Percentiles rank a stretch among this genome's conserved stretches.
phyloP scores from a whole-genome alignment of 2,797 vertebrate genomes.

The Lateolabrax maculatus region DNA sequence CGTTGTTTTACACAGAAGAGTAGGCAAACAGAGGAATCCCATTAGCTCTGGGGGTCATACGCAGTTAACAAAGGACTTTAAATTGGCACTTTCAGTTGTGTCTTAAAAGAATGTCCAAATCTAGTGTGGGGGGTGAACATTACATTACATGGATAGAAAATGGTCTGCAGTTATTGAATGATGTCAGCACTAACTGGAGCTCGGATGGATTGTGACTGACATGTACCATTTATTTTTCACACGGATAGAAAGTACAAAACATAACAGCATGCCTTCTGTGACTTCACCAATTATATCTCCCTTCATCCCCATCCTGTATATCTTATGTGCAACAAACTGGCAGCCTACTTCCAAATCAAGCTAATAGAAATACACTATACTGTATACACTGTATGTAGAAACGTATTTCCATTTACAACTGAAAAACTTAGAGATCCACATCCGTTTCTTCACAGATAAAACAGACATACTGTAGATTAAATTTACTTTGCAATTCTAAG shows the following conservation, averaged over 20 bases:
- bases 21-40: neutral
- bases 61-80: slow-evolving; percentile 11
- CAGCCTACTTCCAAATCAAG: slow-evolving; percentile 4
- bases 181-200: neutral
- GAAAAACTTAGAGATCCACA: neutral
- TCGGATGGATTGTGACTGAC: neutral
- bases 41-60: neutral
- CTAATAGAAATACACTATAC: neutral
- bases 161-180: slow-evolving; percentile 1
- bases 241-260: neutral
- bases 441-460: neutral
- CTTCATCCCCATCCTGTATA: neutral
- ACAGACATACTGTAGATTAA: neutral
- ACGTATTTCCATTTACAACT: neutral
- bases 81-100: slow-evolving; percentile 14
- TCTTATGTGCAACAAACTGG: neutral
- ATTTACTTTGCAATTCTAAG: neutral
- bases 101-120: neutral
- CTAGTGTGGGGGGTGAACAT: neutral
- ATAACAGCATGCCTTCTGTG: neutral
- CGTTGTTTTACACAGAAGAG: slow-evolving; percentile 11
- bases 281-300: neutral
- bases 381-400: neutral
- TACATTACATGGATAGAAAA: neutral
- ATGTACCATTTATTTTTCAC: neutral